A percentile compares a stretch with the other conserved stretches of the same genome.
Evolutionary conservation across 2,113 vertebrate species (phyloP).

Genomic region (Orthochromis indermauri): DNA sequence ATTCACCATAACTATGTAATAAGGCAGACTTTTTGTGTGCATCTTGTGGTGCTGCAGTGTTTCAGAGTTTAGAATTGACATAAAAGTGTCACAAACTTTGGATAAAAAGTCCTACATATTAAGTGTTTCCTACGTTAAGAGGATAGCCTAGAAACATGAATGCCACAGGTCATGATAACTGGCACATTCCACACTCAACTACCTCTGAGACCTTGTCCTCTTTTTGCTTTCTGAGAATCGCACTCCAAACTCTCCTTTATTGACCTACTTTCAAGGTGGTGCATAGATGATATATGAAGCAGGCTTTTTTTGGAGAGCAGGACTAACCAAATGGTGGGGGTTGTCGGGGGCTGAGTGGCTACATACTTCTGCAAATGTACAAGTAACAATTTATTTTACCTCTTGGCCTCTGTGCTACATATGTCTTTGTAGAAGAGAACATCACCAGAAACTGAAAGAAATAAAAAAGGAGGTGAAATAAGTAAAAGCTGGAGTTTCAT

Average conservation of each 20-base stretch:
- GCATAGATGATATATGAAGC: constrained; percentile 54
- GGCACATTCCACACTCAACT: not conserved
- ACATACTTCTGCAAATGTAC: constrained; percentile 58
- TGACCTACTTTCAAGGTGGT: constrained; percentile 64
- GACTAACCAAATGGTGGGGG: constrained; percentile 10
- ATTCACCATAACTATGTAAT: not conserved
- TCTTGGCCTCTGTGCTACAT: constrained; percentile 40
- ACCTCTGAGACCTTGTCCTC: constrained; percentile 21
- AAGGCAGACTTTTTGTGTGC: not conserved
- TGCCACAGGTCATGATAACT: not conserved
- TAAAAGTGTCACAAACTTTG: not conserved
- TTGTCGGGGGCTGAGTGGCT: not conserved
- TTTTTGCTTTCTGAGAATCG: constrained; percentile 21
- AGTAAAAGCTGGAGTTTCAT: not conserved
- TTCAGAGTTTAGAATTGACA: not conserved
- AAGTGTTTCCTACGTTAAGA: not conserved
- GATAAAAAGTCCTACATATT: not conserved
- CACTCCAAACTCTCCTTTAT: constrained; percentile 46
- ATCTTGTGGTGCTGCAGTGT: not conserved
- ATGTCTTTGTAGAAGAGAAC: constrained; percentile 47
- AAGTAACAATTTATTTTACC: constrained; percentile 55
- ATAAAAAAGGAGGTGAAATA: not conserved
- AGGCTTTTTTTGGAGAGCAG: constrained; percentile 17
- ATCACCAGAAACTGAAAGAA: not conserved
- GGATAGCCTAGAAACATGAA: constrained; percentile 10